Conservation (phyloP, 2,797 vertebrate species). For the Discoglossus pictus region DNA sequence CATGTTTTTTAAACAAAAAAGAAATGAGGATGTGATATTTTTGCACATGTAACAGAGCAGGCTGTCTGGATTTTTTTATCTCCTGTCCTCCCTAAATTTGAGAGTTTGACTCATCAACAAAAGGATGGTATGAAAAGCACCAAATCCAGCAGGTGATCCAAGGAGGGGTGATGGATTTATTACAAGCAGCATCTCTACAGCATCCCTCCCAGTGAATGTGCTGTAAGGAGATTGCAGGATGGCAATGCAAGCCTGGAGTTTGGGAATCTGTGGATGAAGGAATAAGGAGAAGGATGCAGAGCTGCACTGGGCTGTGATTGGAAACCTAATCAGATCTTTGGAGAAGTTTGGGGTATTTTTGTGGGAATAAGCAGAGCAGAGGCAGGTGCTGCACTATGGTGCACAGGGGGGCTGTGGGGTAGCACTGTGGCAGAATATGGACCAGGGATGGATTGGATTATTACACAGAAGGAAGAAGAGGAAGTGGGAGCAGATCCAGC, state of each 20-base stretch:
- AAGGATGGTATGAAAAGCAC: conserved; percentile 7
- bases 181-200: conserved; percentile 42
- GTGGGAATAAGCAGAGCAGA: conserved; percentile 53
- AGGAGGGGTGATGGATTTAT: conserved; percentile 43
- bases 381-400: conserved; percentile 52
- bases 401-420: conserved; percentile 30
- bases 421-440: conserved; percentile 30
- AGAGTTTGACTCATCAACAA: conserved; percentile 8
- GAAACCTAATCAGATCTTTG: conserved; percentile 89
- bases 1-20: no score
- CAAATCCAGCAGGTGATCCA: conserved; percentile 16
- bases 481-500: conserved; percentile 5
- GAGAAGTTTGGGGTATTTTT: conserved; percentile 51
- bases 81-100: neutral
- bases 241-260: conserved; percentile 64
- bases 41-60: no score
- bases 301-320: conserved; percentile 94
- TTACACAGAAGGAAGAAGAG: neutral
- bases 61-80: conserved; percentile 1
- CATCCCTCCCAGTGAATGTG: conserved; percentile 62
- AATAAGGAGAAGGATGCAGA: conserved; percentile 61
- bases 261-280: conserved; percentile 45
- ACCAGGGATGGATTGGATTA: conserved; percentile 44
- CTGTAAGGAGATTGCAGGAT: conserved; percentile 70
- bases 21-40: neutral